Evolutionary conservation across 2,888 invertebrate species (phyloP).

Genomic region (Sphinx pinastri): DNA sequence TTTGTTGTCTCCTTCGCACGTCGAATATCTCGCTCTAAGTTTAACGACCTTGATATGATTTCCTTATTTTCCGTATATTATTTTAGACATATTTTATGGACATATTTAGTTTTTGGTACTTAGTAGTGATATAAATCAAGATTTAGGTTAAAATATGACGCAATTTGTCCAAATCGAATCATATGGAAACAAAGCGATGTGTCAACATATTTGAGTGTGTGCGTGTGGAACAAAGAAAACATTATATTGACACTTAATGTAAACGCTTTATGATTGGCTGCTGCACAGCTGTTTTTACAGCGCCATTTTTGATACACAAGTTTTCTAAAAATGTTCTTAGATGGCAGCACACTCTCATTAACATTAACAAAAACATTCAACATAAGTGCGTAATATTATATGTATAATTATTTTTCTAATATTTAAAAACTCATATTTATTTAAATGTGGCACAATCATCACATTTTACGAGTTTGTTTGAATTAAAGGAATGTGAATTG

Average conservation of each 20-base stretch:
- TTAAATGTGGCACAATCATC: neutral
- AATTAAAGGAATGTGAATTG: slow-evolving; percentile 31
- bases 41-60: slow-evolving; percentile 65
- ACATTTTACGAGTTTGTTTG: slow-evolving; percentile 5
- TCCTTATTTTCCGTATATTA: slow-evolving; percentile 40
- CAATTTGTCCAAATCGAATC: slow-evolving; percentile 54
- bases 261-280: slow-evolving; percentile 62
- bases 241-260: slow-evolving; percentile 59
- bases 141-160: neutral
- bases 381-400: neutral
- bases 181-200: slow-evolving; percentile 77
- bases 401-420: neutral
- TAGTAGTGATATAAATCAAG: neutral
- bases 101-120: neutral
- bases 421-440: no score
- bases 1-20: slow-evolving; percentile 52
- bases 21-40: slow-evolving; percentile 59
- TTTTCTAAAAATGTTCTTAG: slow-evolving; percentile 44
- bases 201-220: slow-evolving; percentile 65
- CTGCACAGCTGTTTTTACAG: slow-evolving; percentile 81
- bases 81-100: slow-evolving; percentile 36
- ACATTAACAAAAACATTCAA: slow-evolving; percentile 49
- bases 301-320: slow-evolving; percentile 27
- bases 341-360: slow-evolving; percentile 60
- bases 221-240: slow-evolving; percentile 58